These are phyloP conservation scores for Fukomys damarensis DNA, from an alignment of 2,113 vertebrate species.

Conservation along the genomic window DNA sequence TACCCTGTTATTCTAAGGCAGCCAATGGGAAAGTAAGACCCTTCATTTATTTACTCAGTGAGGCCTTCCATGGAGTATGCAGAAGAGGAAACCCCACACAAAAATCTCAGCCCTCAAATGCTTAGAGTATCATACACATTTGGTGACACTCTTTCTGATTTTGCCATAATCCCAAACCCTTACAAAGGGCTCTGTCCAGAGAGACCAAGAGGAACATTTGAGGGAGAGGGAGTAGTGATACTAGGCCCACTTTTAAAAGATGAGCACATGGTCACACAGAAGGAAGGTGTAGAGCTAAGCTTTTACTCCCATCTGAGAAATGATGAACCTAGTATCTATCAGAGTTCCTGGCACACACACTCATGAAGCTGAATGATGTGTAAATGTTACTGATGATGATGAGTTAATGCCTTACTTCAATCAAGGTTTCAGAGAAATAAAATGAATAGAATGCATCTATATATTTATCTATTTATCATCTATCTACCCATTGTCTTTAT, in stretches of 20 bases:
- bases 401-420: background rate
- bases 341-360: background rate
- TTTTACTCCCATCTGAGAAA: background rate
- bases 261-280: background rate
- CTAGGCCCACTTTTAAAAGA: background rate
- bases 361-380: background rate
- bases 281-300: background rate
- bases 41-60: background rate
- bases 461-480: too few relatives aligned
- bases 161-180: background rate
- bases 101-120: background rate
- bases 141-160: background rate
- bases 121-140: background rate
- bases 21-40: background rate
- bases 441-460: background rate
- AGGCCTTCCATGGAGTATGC: rapidly evolving
- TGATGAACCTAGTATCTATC: background rate
- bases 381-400: too few relatives aligned
- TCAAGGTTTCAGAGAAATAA: background rate
- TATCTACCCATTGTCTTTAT: background rate
- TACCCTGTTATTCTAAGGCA: background rate
- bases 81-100: background rate
- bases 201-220: background rate
- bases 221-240: too few relatives aligned
- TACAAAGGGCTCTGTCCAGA: background rate